Percentiles rank a stretch among this genome's conserved stretches.
Evolutionary conservation across 2,888 invertebrate species (phyloP).

Genomic region (Boloria selene): DNA sequence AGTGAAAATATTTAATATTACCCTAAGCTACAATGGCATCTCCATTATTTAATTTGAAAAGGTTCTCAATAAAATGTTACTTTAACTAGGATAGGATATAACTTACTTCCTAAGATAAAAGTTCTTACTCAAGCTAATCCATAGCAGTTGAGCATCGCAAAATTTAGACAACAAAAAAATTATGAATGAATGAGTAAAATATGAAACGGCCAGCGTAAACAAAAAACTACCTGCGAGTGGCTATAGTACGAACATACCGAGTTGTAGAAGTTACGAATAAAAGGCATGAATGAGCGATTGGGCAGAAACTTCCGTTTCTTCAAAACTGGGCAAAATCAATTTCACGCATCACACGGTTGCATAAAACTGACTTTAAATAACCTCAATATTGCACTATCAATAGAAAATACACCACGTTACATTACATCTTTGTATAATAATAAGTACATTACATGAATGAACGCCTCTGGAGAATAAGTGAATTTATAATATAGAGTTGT

Average conservation of each 20-base stretch:
- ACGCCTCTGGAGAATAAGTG: constrained; percentile 71
- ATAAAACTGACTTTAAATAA: constrained; percentile 72
- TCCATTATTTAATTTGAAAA: too few species aligned
- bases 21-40: too few species aligned
- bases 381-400: constrained; percentile 48
- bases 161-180: constrained; percentile 18
- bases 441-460: constrained; percentile 68
- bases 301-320: constrained; percentile 65
- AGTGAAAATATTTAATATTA: too few species aligned
- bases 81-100: too few species aligned
- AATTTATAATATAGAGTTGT: constrained; percentile 41
- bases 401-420: constrained; percentile 50
- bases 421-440: constrained; percentile 60
- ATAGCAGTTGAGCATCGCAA: constrained; percentile 1
- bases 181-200: constrained; percentile 44
- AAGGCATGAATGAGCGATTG: constrained; percentile 58
- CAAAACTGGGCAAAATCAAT: constrained; percentile 66
- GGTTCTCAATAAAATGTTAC: too few species aligned
- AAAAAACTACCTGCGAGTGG: constrained; percentile 63
- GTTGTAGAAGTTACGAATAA: constrained; percentile 71
- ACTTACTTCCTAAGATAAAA: background rate
- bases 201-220: constrained; percentile 54
- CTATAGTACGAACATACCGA: constrained; percentile 53
- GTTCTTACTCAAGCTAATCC: constrained; percentile 12
- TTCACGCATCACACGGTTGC: constrained; percentile 75